phyloP scores from a whole-genome alignment of 53 echinoderm and acorn worm species.

The Antedon mediterranea region DNA sequence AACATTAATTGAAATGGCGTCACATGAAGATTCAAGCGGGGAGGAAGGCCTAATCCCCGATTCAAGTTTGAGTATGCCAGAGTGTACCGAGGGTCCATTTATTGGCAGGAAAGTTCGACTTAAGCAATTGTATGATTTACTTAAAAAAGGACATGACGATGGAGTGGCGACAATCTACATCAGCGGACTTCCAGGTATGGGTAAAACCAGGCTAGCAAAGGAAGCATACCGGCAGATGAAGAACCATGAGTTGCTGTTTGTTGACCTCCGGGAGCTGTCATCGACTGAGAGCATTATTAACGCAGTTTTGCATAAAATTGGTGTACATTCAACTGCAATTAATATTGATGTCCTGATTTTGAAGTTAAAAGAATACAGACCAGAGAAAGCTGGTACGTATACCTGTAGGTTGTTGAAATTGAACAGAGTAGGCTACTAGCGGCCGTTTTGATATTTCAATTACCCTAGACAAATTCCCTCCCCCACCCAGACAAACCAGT shows the following conservation, averaged over 20 bases:
- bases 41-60: too few relatives aligned
- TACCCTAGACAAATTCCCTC: too few relatives aligned
- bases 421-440: too few relatives aligned
- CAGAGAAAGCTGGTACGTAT: conserved; percentile 24
- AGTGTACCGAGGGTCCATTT: conserved; percentile 56
- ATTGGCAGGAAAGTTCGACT: conserved; percentile 43
- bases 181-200: conserved; percentile 84
- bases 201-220: conserved; percentile 79
- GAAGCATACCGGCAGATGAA: conserved; percentile 44
- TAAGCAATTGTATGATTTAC: conserved; percentile 19
- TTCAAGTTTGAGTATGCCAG: too few relatives aligned
- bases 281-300: conserved; percentile 72
- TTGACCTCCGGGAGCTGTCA: conserved; percentile 72
- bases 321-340: conserved; percentile 21
- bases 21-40: too few relatives aligned
- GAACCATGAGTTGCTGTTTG: conserved; percentile 44
- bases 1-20: too few relatives aligned
- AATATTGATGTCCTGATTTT: conserved; percentile 55
- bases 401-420: too few relatives aligned
- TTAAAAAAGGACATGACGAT: conserved; percentile 10
- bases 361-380: conserved; percentile 17
- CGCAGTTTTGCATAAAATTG: conserved; percentile 61
- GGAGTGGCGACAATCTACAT: conserved; percentile 34
- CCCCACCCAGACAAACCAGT: too few relatives aligned
- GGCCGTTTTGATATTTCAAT: too few relatives aligned